phyloP scores from a whole-genome alignment of 2,888 invertebrate species.

The Podabrus alpinus region DNA sequence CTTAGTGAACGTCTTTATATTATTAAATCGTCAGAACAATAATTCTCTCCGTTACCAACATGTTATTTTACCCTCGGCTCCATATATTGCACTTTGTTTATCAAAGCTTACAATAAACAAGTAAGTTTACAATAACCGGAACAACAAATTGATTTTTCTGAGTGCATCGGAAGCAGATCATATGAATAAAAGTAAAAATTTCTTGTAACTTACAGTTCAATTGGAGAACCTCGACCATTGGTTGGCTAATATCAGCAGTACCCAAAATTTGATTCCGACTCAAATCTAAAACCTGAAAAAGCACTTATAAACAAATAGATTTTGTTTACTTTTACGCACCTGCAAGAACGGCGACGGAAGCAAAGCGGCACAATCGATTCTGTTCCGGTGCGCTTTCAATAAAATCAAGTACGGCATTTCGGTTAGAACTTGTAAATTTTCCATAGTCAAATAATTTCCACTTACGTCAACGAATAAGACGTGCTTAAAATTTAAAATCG shows the following conservation, averaged over 20 bases:
- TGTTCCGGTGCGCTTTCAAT: constrained; percentile 63
- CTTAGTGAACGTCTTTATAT: no score
- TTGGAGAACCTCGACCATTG: constrained; percentile 61
- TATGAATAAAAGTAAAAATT: not conserved
- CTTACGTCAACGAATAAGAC: constrained; percentile 64
- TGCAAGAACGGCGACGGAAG: constrained; percentile 63
- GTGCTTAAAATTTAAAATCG: constrained; percentile 59
- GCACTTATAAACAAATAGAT: no score
- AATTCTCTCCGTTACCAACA: no score
- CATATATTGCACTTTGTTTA: no score
- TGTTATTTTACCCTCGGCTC: no score
- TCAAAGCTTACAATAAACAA: no score
- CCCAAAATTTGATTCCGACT: constrained; percentile 60
- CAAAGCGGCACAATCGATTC: constrained; percentile 57
- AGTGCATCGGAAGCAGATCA: not conserved
- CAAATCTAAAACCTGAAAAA: constrained; percentile 59
- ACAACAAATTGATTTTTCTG: no score
- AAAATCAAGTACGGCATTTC: constrained; percentile 61
- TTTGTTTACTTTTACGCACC: constrained; percentile 45
- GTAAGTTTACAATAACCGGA: no score
- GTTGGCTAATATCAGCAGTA: constrained; percentile 61
- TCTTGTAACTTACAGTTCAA: constrained; percentile 57
- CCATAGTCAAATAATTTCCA: constrained; percentile 58
- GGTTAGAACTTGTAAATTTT: constrained; percentile 57
- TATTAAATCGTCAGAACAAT: no score